Conservation (phyloP, 30 jellyfish, hydroid and myxozoan genomes). For the Pelagia noctiluca region DNA sequence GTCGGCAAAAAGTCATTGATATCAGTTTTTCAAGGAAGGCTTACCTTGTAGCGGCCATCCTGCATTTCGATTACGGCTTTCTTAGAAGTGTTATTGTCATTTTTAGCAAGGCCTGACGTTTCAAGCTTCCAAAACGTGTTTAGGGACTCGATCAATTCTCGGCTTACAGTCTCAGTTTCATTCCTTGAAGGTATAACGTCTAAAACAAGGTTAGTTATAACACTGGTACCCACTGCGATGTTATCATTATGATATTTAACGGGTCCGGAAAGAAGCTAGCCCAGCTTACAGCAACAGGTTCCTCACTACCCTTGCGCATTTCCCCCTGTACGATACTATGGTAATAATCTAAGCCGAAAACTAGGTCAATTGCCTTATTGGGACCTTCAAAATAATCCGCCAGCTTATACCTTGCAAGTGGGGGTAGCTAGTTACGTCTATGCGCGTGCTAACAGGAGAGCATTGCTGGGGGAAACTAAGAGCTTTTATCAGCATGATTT, state of each 20-base stretch:
- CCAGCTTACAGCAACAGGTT: slow-evolving; percentile 58
- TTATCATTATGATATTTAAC: background rate
- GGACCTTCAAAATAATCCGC: slow-evolving; percentile 22
- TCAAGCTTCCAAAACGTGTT: slow-evolving; percentile 23
- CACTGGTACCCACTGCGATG: slow-evolving; percentile 3
- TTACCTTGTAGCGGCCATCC: slow-evolving; percentile 37
- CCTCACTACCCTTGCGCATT: slow-evolving; percentile 44
- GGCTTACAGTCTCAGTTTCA: background rate
- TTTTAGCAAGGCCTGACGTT: background rate
- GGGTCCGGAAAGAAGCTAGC: slow-evolving; percentile 63
- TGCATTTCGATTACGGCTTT: slow-evolving; percentile 15
- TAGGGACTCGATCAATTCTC: slow-evolving; percentile 21
- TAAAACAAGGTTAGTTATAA: slow-evolving; percentile 28
- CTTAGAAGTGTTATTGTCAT: background rate
- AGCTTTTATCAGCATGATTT: slow-evolving; percentile 5
- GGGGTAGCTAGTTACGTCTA: slow-evolving; percentile 37
- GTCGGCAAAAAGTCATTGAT: slow-evolving; percentile 17
- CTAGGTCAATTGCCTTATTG: slow-evolving; percentile 19
- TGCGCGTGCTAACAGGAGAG: slow-evolving; percentile 19
- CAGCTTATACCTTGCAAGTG: slow-evolving; percentile 52
- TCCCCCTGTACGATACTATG: slow-evolving; percentile 48
- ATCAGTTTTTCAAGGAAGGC: slow-evolving; percentile 62
- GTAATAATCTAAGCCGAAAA: slow-evolving; percentile 51
- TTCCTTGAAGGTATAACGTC: background rate
- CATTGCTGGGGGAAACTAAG: slow-evolving; percentile 21